Conservation (phyloP, 2,797 vertebrate genomes). For the Rhabdomys pumilio region DNA sequence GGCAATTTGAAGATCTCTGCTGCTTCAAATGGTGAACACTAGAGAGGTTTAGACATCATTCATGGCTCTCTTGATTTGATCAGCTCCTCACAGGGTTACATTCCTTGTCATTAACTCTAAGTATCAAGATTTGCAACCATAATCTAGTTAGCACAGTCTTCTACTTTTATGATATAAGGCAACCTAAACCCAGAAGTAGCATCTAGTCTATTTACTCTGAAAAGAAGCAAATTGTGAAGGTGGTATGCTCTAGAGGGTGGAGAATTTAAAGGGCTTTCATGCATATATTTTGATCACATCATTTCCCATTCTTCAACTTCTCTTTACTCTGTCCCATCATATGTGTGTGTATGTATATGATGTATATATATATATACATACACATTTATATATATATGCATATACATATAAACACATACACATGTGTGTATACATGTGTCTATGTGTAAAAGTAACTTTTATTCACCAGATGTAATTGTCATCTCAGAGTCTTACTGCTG, state of each 20-base stretch:
- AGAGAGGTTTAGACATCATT: neutral
- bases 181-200: neutral
- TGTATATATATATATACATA: too few species aligned
- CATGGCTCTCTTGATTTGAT: neutral
- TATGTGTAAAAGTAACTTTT: neutral
- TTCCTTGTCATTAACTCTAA: conserved; percentile 6
- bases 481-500: neutral
- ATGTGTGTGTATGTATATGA: too few species aligned
- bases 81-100: neutral
- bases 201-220: neutral
- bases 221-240: neutral
- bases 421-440: neutral
- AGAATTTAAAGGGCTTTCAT: neutral
- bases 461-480: neutral
- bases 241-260: neutral
- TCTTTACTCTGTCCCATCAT: neutral
- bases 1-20: neutral
- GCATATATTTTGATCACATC: neutral
- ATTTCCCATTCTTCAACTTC: neutral
- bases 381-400: too few species aligned
- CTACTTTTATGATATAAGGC: neutral
- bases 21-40: neutral
- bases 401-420: too few species aligned
- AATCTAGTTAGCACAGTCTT: neutral
- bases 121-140: neutral